phyloP scores from a whole-genome alignment of 1,140 invertebrate genomes.

The Pomphorhynchus laevis region DNA sequence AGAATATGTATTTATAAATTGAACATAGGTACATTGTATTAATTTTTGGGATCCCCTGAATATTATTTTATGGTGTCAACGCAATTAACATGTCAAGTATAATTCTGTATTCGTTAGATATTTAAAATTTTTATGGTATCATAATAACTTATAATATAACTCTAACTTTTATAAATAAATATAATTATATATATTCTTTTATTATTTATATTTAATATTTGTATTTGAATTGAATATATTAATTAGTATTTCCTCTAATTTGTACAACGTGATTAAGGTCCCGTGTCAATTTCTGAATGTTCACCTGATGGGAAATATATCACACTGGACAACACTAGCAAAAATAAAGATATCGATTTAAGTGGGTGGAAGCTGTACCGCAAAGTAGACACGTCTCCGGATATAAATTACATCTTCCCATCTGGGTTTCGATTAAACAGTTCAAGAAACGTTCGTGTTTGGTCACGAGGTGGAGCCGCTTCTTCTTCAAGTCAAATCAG shows the following conservation, averaged over 20 bases:
- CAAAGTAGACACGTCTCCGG: conserved; percentile 7
- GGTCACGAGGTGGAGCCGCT: conserved; percentile 7
- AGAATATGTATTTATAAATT: no score
- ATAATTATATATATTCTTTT: no score
- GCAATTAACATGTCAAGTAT: no score
- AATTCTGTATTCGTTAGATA: no score
- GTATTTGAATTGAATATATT: background rate
- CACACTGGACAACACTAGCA: conserved; percentile 21
- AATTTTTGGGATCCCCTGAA: no score
- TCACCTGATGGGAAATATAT: conserved; percentile 23
- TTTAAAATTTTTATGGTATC: no score
- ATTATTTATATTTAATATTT: no score
- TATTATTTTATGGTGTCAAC: no score
- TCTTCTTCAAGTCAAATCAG: conserved; percentile 1
- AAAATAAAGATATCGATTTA: conserved; percentile 12
- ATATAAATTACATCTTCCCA: conserved; percentile 7
- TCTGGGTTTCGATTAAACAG: conserved; percentile 4
- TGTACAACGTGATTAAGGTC: conserved; percentile 11
- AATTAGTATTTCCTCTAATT: background rate
- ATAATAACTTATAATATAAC: no score
- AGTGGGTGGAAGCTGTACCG: conserved; percentile 5
- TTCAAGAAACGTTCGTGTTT: conserved; percentile 8
- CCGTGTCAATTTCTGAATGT: conserved; percentile 21
- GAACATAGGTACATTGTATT: no score
- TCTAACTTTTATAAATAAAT: no score